These are phyloP conservation scores for Strix uralensis DNA, from an alignment of 2,113 vertebrate species.

Conservation along the genomic window DNA sequence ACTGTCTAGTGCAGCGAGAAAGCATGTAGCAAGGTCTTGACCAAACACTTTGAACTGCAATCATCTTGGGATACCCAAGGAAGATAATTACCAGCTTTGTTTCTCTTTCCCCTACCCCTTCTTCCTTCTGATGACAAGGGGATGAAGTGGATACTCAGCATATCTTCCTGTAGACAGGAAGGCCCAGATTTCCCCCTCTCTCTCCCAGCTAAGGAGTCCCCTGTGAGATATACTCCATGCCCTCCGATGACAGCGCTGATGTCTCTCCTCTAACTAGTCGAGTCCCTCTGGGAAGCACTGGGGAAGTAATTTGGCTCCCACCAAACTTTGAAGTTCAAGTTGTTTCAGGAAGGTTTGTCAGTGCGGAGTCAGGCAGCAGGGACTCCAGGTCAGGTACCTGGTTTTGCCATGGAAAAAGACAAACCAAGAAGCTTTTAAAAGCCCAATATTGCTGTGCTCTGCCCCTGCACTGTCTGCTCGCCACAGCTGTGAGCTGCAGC, in stretches of 20 bases:
- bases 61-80: constrained; percentile 52
- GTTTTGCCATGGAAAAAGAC: not conserved
- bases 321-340: constrained; percentile 30
- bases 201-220: constrained; percentile 33
- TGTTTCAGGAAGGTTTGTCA: constrained; percentile 17
- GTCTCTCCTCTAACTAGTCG: not conserved
- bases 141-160: not conserved
- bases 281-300: not conserved
- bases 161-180: not conserved
- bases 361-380: rapidly evolving
- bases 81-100: constrained; percentile 67
- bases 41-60: constrained; percentile 56
- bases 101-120: constrained; percentile 22
- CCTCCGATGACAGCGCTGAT: constrained; percentile 22
- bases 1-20: not conserved
- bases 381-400: not conserved
- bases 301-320: constrained; percentile 17
- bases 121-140: constrained; percentile 46
- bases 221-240: constrained; percentile 1
- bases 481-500: not conserved
- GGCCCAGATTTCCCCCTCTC: not conserved
- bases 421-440: not conserved
- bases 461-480: not conserved
- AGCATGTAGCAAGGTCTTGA: constrained; percentile 34
- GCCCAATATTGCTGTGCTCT: not conserved